Evolutionary conservation across 2,797 vertebrate genomes (phyloP).

Genomic region (Hyperoplus immaculatus): DNA sequence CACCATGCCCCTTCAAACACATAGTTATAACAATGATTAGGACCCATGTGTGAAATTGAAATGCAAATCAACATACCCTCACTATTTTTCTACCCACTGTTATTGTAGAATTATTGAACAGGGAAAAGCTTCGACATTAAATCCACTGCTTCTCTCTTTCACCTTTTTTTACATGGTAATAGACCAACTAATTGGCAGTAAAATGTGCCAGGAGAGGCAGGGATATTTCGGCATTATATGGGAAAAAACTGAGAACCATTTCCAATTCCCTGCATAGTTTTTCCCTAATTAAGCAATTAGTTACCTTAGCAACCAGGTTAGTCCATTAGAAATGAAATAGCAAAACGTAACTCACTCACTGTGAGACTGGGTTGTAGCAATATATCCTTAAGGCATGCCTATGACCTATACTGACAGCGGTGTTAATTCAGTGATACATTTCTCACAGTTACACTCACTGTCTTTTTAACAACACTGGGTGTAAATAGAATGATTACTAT

Average conservation of each 20-base stretch:
- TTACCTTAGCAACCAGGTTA: constrained; percentile 47
- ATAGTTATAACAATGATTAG: constrained; percentile 71
- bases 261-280: constrained; percentile 45
- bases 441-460: not conserved
- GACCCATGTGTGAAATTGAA: constrained; percentile 69
- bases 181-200: constrained; percentile 33
- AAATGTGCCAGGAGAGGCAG: constrained; percentile 37
- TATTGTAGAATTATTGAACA: constrained; percentile 51
- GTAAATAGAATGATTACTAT: not conserved
- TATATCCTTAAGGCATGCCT: not conserved
- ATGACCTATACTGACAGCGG: not conserved
- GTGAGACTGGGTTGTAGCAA: not conserved
- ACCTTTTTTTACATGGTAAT: constrained; percentile 19
- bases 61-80: constrained; percentile 74
- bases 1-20: constrained; percentile 55
- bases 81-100: constrained; percentile 51
- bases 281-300: constrained; percentile 47
- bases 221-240: constrained; percentile 49
- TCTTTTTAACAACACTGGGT: not conserved
- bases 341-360: too few relatives aligned
- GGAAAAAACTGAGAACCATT: constrained; percentile 57
- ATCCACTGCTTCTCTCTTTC: constrained; percentile 32
- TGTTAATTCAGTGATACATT: constrained; percentile 4
- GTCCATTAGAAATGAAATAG: too few relatives aligned
- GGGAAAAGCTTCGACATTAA: constrained; percentile 35